Base-by-base conservation (phyloP, 2,888 invertebrate genomes). In the Therioaphis trifolii region DNA sequence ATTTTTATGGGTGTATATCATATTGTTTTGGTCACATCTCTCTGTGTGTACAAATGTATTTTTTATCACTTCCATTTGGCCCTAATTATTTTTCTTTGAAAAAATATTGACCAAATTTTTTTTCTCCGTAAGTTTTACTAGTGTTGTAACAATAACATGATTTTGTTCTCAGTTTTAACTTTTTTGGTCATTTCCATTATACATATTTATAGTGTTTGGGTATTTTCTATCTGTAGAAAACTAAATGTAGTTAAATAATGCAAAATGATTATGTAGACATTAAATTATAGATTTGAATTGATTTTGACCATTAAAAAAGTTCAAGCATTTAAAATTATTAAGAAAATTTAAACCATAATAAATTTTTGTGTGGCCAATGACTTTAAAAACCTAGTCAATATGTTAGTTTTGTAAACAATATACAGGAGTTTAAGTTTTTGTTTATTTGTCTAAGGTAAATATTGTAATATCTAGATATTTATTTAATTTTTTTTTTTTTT, bases 361-460 rank as follows among this genome's bases (percentile, higher is more conserved):
- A 40, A 74, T 63, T 18, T 43, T 49, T 63, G 82, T 82, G 82
- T 82, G 82, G 72, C 82, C 82, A 74, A 78, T 82, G 82, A 74
- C n/a, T 74, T 61, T 63, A 82, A 82, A 74, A 82, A 74, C 82
- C 82, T 82, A 82, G 82, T 82, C 82, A 74, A 82, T 82, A 82
- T 52, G 49, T 82, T 82, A 82, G 82, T 82, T 0, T 74, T 72
- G 72, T 82, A 82, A 63, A 74, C 82, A 74, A 82, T 63, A 74
- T 72, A 49, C 61, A 61, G 63, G 72, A 82, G 82, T 82, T 82
- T 29, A 80, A 80, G 71, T 80, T 80, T 82, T 74, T 82, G 63
- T 82, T 82, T 74, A 46, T 61, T 82, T 80, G 58, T 80, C 72
- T 63, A 61, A 21, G 43, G 61, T 74, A 52, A 80, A 61, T 72